phyloP scores from a whole-genome alignment of 1,140 invertebrate species.

The Drosophila azteca region DNA sequence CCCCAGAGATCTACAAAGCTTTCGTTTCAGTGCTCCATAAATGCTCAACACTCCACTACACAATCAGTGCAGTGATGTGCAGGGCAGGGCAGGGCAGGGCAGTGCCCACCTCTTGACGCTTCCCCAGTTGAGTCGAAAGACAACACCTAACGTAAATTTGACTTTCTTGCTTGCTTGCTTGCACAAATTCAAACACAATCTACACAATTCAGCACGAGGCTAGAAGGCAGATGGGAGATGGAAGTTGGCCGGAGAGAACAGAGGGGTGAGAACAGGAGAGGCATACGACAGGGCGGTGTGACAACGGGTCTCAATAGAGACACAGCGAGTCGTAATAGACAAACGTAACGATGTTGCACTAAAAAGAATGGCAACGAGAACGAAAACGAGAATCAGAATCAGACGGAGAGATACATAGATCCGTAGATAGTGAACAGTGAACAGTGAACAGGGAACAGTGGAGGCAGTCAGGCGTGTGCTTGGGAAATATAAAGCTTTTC shows the following conservation, averaged over 20 bases:
- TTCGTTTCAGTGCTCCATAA: slow-evolving; percentile 19
- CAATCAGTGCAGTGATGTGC: slow-evolving; percentile 9
- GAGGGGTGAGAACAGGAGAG: not conserved
- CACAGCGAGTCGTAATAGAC: slow-evolving; percentile 69
- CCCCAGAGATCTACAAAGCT: slow-evolving; percentile 1
- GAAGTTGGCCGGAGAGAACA: not conserved
- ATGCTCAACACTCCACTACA: slow-evolving; percentile 9
- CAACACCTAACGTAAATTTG: slow-evolving; percentile 63
- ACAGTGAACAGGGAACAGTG: no score
- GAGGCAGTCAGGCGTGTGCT: slow-evolving; percentile 61
- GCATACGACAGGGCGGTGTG: slow-evolving; percentile 2
- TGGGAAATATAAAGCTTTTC: slow-evolving; percentile 51
- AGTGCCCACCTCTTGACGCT: not conserved
- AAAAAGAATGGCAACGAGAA: slow-evolving; percentile 20
- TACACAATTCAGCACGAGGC: slow-evolving; percentile 43
- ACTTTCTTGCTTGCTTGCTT: slow-evolving; percentile 73
- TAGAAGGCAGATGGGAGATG: not conserved
- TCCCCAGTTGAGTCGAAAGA: slow-evolving; percentile 1
- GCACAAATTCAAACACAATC: slow-evolving; percentile 70
- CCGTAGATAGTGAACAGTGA: slow-evolving; percentile 13
- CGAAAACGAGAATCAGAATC: not conserved
- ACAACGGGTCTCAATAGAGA: slow-evolving; percentile 59
- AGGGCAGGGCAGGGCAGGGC: not conserved
- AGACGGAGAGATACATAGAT: slow-evolving; percentile 3
- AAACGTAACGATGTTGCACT: slow-evolving; percentile 73